phyloP scores from a whole-genome alignment of 1,140 invertebrate species.

The Lepidurus couesii region DNA sequence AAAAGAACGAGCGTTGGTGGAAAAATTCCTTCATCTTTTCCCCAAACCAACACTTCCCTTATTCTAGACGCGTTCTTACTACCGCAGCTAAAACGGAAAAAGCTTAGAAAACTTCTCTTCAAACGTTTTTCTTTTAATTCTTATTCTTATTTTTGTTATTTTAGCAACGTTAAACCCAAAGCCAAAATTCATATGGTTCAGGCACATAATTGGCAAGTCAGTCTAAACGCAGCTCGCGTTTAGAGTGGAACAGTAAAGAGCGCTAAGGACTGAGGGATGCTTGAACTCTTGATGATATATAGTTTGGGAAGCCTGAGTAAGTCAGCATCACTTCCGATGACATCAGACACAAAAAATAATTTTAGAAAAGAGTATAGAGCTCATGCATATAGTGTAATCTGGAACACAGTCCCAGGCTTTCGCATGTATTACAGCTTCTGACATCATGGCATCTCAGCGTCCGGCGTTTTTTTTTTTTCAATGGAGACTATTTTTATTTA shows the following conservation, averaged over 20 bases:
- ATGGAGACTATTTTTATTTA: not conserved
- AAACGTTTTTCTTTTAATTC: constrained; percentile 9
- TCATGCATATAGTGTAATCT: not conserved
- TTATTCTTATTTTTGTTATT: not conserved
- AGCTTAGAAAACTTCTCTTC: constrained; percentile 24
- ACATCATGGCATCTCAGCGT: not conserved
- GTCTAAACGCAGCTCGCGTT: too few relatives aligned
- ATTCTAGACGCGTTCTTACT: too few relatives aligned
- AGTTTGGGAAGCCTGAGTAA: too few relatives aligned
- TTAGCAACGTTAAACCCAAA: constrained; percentile 37
- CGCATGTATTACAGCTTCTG: not conserved
- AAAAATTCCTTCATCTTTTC: too few relatives aligned
- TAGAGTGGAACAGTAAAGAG: too few relatives aligned
- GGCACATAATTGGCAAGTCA: too few relatives aligned
- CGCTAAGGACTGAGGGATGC: too few relatives aligned
- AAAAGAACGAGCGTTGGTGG: too few relatives aligned
- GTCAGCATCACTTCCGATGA: constrained; percentile 5
- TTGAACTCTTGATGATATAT: too few relatives aligned
- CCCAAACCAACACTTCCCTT: too few relatives aligned
- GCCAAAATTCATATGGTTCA: too few relatives aligned
- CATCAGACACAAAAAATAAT: not conserved
- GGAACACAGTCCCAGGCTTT: not conserved
- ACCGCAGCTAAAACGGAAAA: not conserved
- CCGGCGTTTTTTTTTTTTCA: not conserved
- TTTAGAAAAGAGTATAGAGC: not conserved